phyloP scores from a whole-genome alignment of 2,113 vertebrate genomes.

The Caloenas nicobarica region DNA sequence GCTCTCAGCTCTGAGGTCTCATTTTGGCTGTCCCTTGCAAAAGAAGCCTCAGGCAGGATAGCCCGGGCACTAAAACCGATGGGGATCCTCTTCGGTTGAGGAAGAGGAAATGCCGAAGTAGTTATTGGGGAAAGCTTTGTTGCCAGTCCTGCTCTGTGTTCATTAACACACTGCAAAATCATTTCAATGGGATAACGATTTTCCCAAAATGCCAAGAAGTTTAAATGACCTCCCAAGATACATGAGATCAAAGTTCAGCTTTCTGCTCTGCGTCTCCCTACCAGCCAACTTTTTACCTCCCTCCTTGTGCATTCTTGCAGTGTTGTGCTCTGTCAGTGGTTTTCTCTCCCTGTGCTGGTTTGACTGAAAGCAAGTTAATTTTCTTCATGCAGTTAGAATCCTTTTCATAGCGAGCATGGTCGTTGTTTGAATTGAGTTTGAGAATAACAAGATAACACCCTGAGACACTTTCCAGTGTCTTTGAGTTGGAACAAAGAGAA shows the following conservation, averaged over 20 bases:
- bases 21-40: not conserved
- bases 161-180: not conserved
- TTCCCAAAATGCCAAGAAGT: not conserved
- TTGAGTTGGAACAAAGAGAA: too few relatives aligned
- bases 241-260: not conserved
- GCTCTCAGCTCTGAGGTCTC: not conserved
- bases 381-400: too few relatives aligned
- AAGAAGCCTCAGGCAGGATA: not conserved
- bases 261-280: not conserved
- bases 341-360: not conserved
- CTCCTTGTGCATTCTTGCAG: not conserved
- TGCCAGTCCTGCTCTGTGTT: not conserved
- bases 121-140: not conserved
- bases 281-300: not conserved
- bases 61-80: not conserved
- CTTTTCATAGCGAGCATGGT: too few relatives aligned
- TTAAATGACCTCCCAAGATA: not conserved
- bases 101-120: not conserved
- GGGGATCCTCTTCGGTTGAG: not conserved
- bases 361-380: too few relatives aligned
- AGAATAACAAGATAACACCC: too few relatives aligned
- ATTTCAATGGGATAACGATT: not conserved
- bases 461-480: too few relatives aligned
- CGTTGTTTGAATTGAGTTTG: too few relatives aligned
- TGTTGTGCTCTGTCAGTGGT: not conserved